Conservation (phyloP, 2,888 invertebrate genomes). For the Tridacna gigas region DNA sequence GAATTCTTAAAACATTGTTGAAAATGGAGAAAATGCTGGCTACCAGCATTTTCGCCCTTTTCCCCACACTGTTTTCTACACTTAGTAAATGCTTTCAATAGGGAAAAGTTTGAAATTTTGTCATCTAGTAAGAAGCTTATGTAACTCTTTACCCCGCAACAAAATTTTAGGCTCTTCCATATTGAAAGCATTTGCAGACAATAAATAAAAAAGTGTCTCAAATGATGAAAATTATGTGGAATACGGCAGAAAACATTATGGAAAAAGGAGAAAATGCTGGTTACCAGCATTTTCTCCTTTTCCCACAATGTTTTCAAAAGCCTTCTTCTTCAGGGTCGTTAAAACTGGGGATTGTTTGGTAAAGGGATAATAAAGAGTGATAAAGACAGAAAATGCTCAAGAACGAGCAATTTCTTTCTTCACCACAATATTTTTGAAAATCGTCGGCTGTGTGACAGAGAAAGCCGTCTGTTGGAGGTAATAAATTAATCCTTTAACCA, state of each 20-base stretch:
- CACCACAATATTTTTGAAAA: neutral
- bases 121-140: too few relatives aligned
- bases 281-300: constrained; percentile 7
- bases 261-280: neutral
- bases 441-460: neutral
- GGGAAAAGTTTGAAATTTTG: too few relatives aligned
- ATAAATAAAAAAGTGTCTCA: too few relatives aligned
- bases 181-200: too few relatives aligned
- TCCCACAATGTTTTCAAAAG: constrained; percentile 3
- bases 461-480: neutral
- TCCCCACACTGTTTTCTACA: too few relatives aligned
- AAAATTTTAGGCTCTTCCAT: too few relatives aligned
- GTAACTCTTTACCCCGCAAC: too few relatives aligned
- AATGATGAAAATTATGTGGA: too few relatives aligned
- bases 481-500: neutral
- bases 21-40: neutral
- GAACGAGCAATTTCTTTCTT: neutral
- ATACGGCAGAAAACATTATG: neutral
- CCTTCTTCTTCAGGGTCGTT: neutral
- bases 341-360: neutral
- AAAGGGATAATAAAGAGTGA: neutral
- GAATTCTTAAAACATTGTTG: neutral
- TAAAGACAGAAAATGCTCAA: neutral
- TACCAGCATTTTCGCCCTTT: neutral
- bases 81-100: too few relatives aligned